Evolutionary conservation across 1,140 invertebrate genomes (phyloP).

Genomic region (Drosophila paulistorum): DNA sequence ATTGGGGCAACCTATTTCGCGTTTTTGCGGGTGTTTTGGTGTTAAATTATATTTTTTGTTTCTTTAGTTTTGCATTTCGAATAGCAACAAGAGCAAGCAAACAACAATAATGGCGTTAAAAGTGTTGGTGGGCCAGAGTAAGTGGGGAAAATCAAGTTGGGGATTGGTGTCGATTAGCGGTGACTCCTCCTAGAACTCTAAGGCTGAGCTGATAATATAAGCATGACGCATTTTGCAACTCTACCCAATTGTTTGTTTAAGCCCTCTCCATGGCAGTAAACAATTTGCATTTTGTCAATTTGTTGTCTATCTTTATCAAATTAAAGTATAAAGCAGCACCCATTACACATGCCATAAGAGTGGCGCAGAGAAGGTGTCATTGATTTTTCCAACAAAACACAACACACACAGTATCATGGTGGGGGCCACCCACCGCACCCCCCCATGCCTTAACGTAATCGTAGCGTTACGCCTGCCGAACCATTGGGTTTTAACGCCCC

Average conservation of each 20-base stretch:
- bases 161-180: neutral
- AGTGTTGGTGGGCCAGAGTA: slow-evolving; percentile 44
- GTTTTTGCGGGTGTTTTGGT: slow-evolving; percentile 16
- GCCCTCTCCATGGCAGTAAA: neutral
- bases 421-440: too few relatives aligned
- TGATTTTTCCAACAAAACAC: slow-evolving; percentile 26
- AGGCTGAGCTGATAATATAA: neutral
- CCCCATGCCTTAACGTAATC: neutral
- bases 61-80: slow-evolving; percentile 19
- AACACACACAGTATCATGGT: neutral
- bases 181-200: neutral
- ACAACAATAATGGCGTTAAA: slow-evolving; percentile 46
- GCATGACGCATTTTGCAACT: neutral
- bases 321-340: neutral
- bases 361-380: slow-evolving; percentile 1
- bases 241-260: neutral
- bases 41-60: slow-evolving; percentile 19
- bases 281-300: slow-evolving; percentile 9
- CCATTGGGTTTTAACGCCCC: neutral
- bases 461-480: neutral
- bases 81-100: slow-evolving; percentile 22
- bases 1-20: slow-evolving; percentile 14
- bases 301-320: slow-evolving; percentile 3
- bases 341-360: slow-evolving; percentile 10
- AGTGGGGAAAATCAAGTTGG: slow-evolving; percentile 8